These are phyloP conservation scores for Drosophila obscura DNA, from an alignment of 1,140 invertebrate species.

Conservation along the genomic window DNA sequence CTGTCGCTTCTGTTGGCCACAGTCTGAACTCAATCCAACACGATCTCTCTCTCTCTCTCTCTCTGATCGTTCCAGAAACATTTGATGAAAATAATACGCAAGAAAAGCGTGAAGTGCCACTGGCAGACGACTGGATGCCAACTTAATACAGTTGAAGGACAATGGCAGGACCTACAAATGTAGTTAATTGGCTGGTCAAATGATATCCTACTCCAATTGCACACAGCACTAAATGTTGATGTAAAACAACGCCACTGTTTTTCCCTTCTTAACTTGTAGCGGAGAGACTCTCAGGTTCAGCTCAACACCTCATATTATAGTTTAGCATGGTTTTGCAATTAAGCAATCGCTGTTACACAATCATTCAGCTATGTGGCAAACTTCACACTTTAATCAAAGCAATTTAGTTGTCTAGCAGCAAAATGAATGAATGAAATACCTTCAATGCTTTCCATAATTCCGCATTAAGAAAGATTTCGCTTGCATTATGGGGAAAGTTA, in stretches of 20 bases:
- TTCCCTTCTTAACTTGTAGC: slow-evolving; percentile 6
- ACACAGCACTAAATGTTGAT: too few relatives aligned
- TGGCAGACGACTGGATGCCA: neutral
- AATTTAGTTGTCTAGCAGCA: slow-evolving; percentile 2
- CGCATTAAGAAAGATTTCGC: too few relatives aligned
- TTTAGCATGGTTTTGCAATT: slow-evolving; percentile 15
- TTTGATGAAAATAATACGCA: neutral
- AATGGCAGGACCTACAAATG: too few relatives aligned
- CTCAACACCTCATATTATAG: neutral
- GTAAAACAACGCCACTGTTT: slow-evolving; percentile 5
- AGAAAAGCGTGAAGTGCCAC: slow-evolving; percentile 11
- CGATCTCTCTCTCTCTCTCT: slow-evolving; percentile 4
- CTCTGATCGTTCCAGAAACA: neutral
- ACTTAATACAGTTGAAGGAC: too few relatives aligned
- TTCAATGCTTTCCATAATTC: too few relatives aligned
- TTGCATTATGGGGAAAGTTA: too few relatives aligned
- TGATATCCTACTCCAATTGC: slow-evolving; percentile 6
- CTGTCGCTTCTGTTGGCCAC: slow-evolving; percentile 35
- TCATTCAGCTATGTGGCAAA: slow-evolving; percentile 23
- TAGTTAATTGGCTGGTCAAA: neutral
- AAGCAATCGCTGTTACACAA: slow-evolving; percentile 20
- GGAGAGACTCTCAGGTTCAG: too few relatives aligned
- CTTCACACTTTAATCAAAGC: slow-evolving; percentile 16
- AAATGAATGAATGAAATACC: too few relatives aligned
- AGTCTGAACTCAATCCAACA: slow-evolving; percentile 22